Evolutionary conservation across 2,888 invertebrate species (phyloP).

Genomic region (Polyommatus iphigenia): DNA sequence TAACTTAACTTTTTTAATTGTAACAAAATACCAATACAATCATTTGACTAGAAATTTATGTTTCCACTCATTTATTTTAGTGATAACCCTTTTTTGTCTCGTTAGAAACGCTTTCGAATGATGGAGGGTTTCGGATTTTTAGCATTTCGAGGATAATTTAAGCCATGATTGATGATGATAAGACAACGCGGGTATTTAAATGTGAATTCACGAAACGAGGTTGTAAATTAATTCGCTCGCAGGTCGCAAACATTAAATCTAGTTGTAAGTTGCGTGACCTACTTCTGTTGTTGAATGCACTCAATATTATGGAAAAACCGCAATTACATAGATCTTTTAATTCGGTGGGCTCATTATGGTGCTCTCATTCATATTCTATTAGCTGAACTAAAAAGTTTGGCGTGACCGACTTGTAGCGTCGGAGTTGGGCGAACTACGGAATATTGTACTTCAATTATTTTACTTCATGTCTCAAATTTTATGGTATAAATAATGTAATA

Average conservation of each 20-base stretch:
- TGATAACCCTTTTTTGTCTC: slow-evolving; percentile 5
- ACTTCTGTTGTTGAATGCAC: slow-evolving; percentile 15
- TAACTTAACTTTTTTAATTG: not conserved
- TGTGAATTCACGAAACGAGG: slow-evolving; percentile 16
- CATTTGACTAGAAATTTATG: not conserved
- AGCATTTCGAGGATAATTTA: not conserved
- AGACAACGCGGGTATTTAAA: slow-evolving; percentile 14
- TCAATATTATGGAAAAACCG: slow-evolving; percentile 22
- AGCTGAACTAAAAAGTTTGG: slow-evolving; percentile 5
- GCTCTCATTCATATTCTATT: slow-evolving; percentile 24
- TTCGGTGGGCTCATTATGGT: slow-evolving; percentile 10
- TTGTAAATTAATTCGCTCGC: slow-evolving; percentile 16
- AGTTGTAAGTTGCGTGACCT: slow-evolving; percentile 29
- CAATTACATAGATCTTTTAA: slow-evolving; percentile 13
- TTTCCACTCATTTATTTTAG: not conserved
- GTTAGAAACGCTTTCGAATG: not conserved
- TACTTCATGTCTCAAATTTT: not conserved
- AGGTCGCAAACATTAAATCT: slow-evolving; percentile 18
- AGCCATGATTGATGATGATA: slow-evolving; percentile 1
- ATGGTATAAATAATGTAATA: not conserved
- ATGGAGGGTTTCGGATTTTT: not conserved
- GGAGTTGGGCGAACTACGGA: not conserved
- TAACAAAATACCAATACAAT: not conserved
- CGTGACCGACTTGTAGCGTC: slow-evolving; percentile 12
- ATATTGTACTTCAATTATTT: not conserved